phyloP scores from a whole-genome alignment of 2,113 vertebrate genomes.

The Aramus guarauna region DNA sequence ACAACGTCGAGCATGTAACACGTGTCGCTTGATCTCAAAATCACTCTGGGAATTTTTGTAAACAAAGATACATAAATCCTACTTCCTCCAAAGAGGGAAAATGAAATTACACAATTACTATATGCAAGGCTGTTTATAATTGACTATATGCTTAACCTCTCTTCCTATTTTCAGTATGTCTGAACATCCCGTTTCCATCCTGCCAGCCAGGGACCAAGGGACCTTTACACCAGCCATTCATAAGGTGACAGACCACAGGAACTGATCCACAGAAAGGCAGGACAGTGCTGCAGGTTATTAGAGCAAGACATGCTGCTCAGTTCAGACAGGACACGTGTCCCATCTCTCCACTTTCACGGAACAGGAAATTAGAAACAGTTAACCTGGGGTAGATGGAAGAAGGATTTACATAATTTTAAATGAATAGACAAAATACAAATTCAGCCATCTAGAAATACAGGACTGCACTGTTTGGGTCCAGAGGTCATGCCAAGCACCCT shows the following conservation, averaged over 20 bases:
- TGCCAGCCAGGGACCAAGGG: neutral
- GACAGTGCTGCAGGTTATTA: neutral
- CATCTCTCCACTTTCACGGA: neutral
- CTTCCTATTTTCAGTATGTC: neutral
- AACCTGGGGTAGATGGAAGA: neutral
- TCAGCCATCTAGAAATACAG: neutral
- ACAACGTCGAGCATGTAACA: rapidly evolving
- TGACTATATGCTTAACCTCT: neutral
- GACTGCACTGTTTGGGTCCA: neutral
- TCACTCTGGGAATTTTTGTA: neutral
- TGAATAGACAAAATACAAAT: neutral
- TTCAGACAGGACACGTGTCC: neutral
- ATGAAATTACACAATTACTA: neutral
- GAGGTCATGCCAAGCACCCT: neutral
- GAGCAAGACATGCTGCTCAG: neutral
- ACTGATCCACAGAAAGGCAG: neutral
- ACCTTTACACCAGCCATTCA: neutral
- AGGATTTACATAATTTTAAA: neutral
- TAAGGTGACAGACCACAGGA: neutral
- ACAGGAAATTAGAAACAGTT: neutral
- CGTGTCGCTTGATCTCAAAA: neutral
- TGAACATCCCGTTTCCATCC: neutral
- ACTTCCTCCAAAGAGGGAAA: neutral
- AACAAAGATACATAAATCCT: neutral
- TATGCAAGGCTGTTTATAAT: neutral